Conservation (phyloP, 2,888 invertebrate genomes). For the Blastobasis adustella region DNA sequence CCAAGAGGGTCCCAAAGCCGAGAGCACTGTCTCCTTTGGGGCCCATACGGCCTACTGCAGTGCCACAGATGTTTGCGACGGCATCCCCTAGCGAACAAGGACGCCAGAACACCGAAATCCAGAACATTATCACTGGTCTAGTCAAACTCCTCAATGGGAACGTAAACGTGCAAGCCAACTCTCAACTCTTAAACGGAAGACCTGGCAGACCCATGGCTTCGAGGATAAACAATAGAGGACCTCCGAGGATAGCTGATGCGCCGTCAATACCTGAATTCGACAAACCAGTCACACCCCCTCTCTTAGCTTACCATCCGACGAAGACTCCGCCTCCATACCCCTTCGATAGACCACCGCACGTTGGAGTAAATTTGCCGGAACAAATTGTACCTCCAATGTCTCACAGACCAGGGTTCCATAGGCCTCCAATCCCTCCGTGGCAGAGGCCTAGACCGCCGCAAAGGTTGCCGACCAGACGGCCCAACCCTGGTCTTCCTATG, state of each 20-base stretch:
- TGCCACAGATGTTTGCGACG: constrained; percentile 72
- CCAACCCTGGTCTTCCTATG: constrained; percentile 72
- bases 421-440: constrained; percentile 78
- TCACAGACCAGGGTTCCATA: constrained; percentile 75
- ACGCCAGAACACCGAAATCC: constrained; percentile 79
- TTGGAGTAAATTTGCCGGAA: constrained; percentile 83
- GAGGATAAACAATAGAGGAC: constrained; percentile 92
- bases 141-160: constrained; percentile 92
- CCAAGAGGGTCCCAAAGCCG: constrained; percentile 82
- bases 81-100: constrained; percentile 60
- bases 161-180: constrained; percentile 88
- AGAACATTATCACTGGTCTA: constrained; percentile 92
- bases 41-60: constrained; percentile 76
- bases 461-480: constrained; percentile 66
- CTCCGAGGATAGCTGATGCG: constrained; percentile 87
- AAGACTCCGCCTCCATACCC: constrained; percentile 82
- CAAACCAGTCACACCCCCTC: constrained; percentile 61
- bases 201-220: constrained; percentile 81
- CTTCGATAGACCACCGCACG: constrained; percentile 81
- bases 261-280: constrained; percentile 82
- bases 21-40: constrained; percentile 78
- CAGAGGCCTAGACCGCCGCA: constrained; percentile 78
- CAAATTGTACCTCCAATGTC: constrained; percentile 79
- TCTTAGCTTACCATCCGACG: constrained; percentile 57
- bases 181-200: constrained; percentile 74